Evolutionary conservation across 1,140 invertebrate species (phyloP).

Genomic region (Ladona fulva): DNA sequence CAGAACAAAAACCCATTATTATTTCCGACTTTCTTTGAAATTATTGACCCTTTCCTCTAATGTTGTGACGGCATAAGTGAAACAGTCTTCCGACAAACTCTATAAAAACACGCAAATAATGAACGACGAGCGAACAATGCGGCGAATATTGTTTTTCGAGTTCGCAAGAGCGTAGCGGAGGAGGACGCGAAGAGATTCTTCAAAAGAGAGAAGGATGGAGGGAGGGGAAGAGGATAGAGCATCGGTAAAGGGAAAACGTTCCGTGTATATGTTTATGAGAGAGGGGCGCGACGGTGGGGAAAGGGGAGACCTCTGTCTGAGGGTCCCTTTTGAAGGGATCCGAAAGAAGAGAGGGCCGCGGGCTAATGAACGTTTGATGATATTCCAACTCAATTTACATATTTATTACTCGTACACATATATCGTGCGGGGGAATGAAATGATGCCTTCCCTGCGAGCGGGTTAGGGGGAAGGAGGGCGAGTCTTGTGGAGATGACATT

Average conservation of each 20-base stretch:
- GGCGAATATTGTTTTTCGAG: too few species aligned
- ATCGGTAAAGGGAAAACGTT: background rate
- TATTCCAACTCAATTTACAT: conserved; percentile 17
- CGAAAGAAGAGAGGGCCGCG: conserved; percentile 6
- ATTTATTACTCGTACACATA: conserved; percentile 14
- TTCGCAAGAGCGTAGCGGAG: background rate
- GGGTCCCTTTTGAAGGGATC: conserved; percentile 11
- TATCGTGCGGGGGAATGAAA: background rate
- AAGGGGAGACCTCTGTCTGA: background rate
- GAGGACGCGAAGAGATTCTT: background rate
- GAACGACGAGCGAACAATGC: too few species aligned
- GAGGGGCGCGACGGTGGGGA: background rate
- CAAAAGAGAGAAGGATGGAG: conserved; percentile 14
- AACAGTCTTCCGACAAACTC: too few species aligned
- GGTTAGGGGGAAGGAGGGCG: background rate
- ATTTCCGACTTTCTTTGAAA: too few species aligned
- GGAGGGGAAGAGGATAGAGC: background rate
- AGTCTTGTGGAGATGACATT: background rate
- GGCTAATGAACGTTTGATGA: conserved; percentile 17
- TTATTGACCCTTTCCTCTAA: too few species aligned
- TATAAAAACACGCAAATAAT: too few species aligned
- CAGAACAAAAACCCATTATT: too few species aligned
- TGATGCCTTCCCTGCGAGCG: background rate
- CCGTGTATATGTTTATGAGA: background rate
- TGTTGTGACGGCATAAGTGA: too few species aligned